Evolutionary conservation across 2,797 vertebrate species (phyloP).

Genomic region (Tokudaia tokunoshimensis): DNA sequence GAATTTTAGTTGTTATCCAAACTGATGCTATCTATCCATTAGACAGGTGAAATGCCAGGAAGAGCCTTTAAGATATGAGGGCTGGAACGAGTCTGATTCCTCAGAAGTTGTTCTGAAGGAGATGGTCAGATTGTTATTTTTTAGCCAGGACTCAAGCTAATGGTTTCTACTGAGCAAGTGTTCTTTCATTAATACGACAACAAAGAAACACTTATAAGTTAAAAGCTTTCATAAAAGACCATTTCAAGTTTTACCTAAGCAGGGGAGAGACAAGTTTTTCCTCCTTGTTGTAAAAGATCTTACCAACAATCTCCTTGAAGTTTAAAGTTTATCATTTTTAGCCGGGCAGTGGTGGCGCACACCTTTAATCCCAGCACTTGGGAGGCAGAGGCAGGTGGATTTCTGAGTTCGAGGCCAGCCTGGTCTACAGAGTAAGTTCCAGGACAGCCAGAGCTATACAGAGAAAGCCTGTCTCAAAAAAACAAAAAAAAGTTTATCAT

Average conservation of each 20-base stretch:
- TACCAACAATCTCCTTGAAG: neutral
- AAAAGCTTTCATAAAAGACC: neutral
- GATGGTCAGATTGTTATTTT: conserved; percentile 3
- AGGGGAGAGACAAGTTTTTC: neutral
- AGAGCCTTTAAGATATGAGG: neutral
- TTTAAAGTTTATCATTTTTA: conserved; percentile 7
- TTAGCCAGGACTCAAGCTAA: conserved; percentile 29
- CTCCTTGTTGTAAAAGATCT: neutral
- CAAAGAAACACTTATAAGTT: conserved; percentile 11
- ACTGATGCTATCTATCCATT: no score
- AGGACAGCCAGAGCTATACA: no score
- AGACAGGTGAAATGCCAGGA: neutral
- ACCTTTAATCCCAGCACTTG: no score
- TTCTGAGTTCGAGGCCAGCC: no score
- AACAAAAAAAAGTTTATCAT: neutral
- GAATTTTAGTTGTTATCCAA: no score
- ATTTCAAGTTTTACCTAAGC: conserved; percentile 13
- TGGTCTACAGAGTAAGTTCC: no score
- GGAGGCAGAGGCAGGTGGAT: no score
- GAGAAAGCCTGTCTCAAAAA: no score
- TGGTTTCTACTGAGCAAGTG: neutral
- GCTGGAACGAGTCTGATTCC: neutral
- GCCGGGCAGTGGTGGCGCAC: no score
- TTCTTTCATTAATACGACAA: conserved; percentile 18
- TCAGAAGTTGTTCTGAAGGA: conserved; percentile 35